A percentile compares a stretch with the other conserved stretches of the same genome.
Conservation (phyloP, 1,140 invertebrate species). For the Tribolium castaneum region DNA sequence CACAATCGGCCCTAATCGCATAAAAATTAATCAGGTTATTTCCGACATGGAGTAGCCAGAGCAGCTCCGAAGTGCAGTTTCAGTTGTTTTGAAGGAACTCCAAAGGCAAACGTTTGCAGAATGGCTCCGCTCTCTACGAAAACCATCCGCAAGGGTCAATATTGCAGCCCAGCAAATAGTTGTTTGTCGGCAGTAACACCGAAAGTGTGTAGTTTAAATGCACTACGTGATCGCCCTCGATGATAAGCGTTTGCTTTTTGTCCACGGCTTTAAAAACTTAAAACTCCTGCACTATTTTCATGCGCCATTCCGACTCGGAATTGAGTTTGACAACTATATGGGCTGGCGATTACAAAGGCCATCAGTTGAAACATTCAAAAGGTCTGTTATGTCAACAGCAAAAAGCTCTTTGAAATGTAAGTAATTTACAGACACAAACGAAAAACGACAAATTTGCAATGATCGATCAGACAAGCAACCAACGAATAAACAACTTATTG, state of each 20-base stretch:
- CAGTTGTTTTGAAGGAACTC: slow-evolving; percentile 32
- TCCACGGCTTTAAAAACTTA: slow-evolving; percentile 8
- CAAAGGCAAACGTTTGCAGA: slow-evolving; percentile 1
- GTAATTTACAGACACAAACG: neutral
- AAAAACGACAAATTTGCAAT: slow-evolving; percentile 1
- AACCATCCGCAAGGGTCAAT: slow-evolving; percentile 14
- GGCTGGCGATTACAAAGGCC: slow-evolving; percentile 24
- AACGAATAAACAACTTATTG: slow-evolving; percentile 20
- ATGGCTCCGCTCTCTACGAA: neutral
- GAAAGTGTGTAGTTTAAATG: slow-evolving; percentile 45
- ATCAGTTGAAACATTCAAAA: slow-evolving; percentile 19
- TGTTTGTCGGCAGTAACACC: slow-evolving; percentile 21
- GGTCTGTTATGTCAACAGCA: neutral
- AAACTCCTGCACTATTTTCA: slow-evolving; percentile 4
- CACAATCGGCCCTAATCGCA: neutral
- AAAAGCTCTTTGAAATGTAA: slow-evolving; percentile 14
- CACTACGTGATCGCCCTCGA: slow-evolving; percentile 42
- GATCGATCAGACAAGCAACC: neutral
- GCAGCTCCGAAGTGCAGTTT: slow-evolving; percentile 31
- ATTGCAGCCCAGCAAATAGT: slow-evolving; percentile 3
- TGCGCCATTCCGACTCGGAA: neutral
- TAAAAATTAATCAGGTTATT: slow-evolving; percentile 10
- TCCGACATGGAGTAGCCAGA: neutral
- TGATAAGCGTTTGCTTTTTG: slow-evolving; percentile 29
- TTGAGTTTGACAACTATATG: slow-evolving; percentile 22